These are phyloP conservation scores for Drosophila incognita DNA, from an alignment of 2,888 invertebrate species.

Conservation along the genomic window DNA sequence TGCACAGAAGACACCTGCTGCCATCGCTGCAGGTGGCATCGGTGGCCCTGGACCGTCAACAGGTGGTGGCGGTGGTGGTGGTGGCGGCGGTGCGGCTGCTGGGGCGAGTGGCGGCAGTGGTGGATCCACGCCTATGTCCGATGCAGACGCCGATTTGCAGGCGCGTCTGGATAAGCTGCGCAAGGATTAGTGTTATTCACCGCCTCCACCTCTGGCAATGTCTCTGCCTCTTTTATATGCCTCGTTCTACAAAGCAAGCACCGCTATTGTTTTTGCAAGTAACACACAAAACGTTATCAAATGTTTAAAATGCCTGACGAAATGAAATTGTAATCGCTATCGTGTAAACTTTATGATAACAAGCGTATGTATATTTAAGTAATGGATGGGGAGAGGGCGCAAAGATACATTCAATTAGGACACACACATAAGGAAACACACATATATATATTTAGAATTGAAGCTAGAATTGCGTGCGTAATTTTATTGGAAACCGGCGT, in stretches of 20 bases:
- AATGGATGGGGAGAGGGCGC: slow-evolving; percentile 8
- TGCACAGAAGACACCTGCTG: slow-evolving; percentile 88
- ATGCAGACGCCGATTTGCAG: slow-evolving; percentile 98
- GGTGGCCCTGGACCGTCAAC: slow-evolving; percentile 77
- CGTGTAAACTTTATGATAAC: slow-evolving; percentile 47
- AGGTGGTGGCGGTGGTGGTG: slow-evolving; percentile 84
- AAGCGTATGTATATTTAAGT: slow-evolving; percentile 64
- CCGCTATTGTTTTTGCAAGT: slow-evolving; percentile 40
- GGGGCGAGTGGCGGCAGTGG: slow-evolving; percentile 85
- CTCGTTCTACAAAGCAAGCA: slow-evolving; percentile 1
- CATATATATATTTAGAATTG: slow-evolving; percentile 13
- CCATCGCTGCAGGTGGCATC: slow-evolving; percentile 84
- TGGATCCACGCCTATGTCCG: slow-evolving; percentile 87
- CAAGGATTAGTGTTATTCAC: slow-evolving; percentile 55
- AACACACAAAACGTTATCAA: slow-evolving; percentile 49
- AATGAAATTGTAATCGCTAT: slow-evolving; percentile 16
- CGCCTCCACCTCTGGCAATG: slow-evolving; percentile 27
- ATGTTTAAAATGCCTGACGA: slow-evolving; percentile 30
- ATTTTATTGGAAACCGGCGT: slow-evolving; percentile 69
- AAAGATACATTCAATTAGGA: slow-evolving; percentile 43
- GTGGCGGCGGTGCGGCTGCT: slow-evolving; percentile 82
- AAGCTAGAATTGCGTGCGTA: slow-evolving; percentile 21
- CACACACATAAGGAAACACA: slow-evolving; percentile 36
- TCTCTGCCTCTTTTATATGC: slow-evolving; percentile 30
- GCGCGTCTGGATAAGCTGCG: slow-evolving; percentile 97